Evolutionary conservation across 2,797 vertebrate species (phyloP).

Genomic region (Pygocentrus nattereri): DNA sequence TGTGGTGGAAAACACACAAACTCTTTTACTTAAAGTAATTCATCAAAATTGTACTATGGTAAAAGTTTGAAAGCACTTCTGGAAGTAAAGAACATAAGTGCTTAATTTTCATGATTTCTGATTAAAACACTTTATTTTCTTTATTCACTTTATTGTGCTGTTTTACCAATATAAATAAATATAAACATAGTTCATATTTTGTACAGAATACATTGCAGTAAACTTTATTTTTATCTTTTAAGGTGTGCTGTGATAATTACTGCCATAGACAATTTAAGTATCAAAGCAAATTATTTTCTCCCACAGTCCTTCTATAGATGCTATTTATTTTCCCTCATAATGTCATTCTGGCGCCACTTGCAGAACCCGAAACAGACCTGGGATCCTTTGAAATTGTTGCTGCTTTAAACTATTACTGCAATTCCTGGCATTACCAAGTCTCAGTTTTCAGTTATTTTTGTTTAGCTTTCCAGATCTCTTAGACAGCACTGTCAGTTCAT

Average conservation of each 20-base stretch:
- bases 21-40: background rate
- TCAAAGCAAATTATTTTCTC: too few relatives aligned
- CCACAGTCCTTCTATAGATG: background rate
- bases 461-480: too few relatives aligned
- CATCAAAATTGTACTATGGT: background rate
- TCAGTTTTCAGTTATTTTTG: too few relatives aligned
- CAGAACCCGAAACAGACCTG: background rate
- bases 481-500: too few relatives aligned
- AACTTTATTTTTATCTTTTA: background rate
- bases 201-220: background rate
- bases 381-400: too few relatives aligned
- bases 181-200: background rate
- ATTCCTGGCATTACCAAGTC: too few relatives aligned
- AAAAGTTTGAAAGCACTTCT: background rate
- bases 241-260: background rate
- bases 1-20: constrained; percentile 24
- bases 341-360: background rate
- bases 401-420: too few relatives aligned
- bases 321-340: background rate
- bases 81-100: background rate
- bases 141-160: background rate
- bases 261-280: background rate
- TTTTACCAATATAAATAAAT: background rate
- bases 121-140: too few relatives aligned
- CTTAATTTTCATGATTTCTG: background rate